phyloP scores from a whole-genome alignment of 1,140 invertebrate genomes.

The Lamellibrachia luymesi region DNA sequence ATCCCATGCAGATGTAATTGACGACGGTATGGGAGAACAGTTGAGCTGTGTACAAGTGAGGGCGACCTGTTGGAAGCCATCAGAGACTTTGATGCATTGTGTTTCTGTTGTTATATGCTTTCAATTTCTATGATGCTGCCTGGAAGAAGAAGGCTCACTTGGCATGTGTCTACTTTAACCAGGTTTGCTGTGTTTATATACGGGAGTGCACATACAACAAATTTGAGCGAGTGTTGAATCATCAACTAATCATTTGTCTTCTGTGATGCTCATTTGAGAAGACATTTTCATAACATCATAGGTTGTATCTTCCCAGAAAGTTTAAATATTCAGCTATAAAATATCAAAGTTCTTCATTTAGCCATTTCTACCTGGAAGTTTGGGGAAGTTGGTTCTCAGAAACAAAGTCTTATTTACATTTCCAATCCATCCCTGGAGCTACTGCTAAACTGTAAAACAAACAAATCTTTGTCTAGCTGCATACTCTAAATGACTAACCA shows the following conservation, averaged over 20 bases:
- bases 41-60: background rate
- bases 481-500: background rate
- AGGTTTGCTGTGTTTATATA: background rate
- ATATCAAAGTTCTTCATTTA: background rate
- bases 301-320: background rate
- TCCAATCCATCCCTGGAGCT: background rate
- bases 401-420: background rate
- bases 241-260: background rate
- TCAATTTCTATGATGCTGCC: background rate
- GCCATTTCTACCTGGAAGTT: background rate
- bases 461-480: background rate
- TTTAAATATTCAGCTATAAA: background rate
- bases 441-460: too few species aligned
- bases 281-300: background rate
- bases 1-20: background rate
- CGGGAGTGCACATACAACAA: background rate
- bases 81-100: background rate
- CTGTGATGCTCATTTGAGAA: background rate
- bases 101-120: background rate
- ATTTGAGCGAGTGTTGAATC: background rate
- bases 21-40: background rate
- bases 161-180: background rate
- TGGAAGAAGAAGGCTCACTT: background rate
- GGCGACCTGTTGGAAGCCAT: background rate
- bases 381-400: background rate